phyloP scores from a whole-genome alignment of 2,888 invertebrate species.

The Cataglyphis rosenhaueri region DNA sequence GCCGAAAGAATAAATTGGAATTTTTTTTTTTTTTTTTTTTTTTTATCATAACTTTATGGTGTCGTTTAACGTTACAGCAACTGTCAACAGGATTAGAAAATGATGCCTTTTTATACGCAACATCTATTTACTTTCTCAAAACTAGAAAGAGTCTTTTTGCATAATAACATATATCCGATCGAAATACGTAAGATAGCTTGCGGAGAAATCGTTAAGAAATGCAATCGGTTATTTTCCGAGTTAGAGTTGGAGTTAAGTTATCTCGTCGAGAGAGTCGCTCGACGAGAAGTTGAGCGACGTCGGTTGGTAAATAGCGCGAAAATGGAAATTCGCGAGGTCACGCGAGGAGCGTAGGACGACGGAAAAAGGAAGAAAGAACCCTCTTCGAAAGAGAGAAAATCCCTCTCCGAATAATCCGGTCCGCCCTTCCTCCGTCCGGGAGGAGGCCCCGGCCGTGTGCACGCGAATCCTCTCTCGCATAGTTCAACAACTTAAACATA shows the following conservation, averaged over 20 bases:
- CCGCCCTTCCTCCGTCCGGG: slow-evolving; percentile 58
- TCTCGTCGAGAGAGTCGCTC: slow-evolving; percentile 22
- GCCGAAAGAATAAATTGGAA: not conserved
- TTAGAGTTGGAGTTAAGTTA: slow-evolving; percentile 20
- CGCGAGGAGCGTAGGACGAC: slow-evolving; percentile 25
- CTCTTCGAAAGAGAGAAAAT: slow-evolving; percentile 71
- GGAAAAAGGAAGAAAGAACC: not conserved
- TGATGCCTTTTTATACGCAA: not conserved
- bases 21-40: not conserved
- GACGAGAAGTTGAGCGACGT: slow-evolving; percentile 35
- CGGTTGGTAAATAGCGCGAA: slow-evolving; percentile 46
- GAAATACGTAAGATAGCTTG: not conserved
- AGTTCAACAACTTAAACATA: slow-evolving; percentile 84
- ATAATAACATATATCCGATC: not conserved
- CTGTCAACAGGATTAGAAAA: not conserved
- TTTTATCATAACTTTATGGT: not conserved
- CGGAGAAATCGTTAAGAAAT: slow-evolving; percentile 15
- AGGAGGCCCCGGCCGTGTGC: slow-evolving; percentile 13
- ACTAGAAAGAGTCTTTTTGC: not conserved
- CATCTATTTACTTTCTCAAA: not conserved
- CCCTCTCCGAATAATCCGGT: slow-evolving; percentile 77
- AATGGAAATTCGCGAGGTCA: slow-evolving; percentile 53
- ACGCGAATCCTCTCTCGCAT: slow-evolving; percentile 75
- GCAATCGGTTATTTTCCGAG: slow-evolving; percentile 25
- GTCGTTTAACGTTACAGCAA: not conserved